phyloP scores from a whole-genome alignment of 2,113 vertebrate genomes.

The Cryptotis parvus region DNA sequence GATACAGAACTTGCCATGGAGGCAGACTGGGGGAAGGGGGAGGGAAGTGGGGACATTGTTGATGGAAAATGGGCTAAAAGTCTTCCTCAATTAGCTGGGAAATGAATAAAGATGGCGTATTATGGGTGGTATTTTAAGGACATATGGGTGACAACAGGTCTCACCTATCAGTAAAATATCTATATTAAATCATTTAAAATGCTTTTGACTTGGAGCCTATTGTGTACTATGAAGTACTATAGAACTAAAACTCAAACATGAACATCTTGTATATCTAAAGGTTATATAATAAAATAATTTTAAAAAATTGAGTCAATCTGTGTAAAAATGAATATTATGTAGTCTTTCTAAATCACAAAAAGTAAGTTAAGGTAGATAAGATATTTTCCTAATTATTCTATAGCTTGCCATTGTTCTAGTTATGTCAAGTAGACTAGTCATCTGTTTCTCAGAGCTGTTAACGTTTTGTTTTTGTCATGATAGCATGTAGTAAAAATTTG shows the following conservation, averaged over 20 bases:
- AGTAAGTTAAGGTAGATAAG: neutral
- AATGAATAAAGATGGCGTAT: neutral
- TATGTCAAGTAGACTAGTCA: neutral
- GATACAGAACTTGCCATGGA: no score
- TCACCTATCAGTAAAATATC: conserved; percentile 15
- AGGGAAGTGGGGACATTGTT: no score
- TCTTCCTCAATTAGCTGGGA: neutral
- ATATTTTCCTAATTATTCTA: conserved; percentile 14
- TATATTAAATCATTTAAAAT: neutral
- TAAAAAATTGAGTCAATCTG: neutral
- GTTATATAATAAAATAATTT: no score
- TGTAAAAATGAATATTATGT: neutral
- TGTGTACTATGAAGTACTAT: neutral
- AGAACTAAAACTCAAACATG: no score
- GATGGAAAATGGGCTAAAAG: no score
- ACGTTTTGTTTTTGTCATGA: conserved; percentile 3
- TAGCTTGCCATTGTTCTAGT: conserved; percentile 19
- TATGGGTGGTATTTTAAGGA: neutral
- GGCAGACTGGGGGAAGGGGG: no score
- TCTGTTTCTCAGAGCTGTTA: conserved; percentile 31
- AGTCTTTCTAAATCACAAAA: conserved; percentile 36
- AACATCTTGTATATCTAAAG: no score
- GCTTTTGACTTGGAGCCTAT: neutral
- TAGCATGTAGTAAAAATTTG: conserved; percentile 15
- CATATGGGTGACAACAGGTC: neutral